phyloP scores from a whole-genome alignment of 2,113 vertebrate genomes.

The Zosterops lateralis region DNA sequence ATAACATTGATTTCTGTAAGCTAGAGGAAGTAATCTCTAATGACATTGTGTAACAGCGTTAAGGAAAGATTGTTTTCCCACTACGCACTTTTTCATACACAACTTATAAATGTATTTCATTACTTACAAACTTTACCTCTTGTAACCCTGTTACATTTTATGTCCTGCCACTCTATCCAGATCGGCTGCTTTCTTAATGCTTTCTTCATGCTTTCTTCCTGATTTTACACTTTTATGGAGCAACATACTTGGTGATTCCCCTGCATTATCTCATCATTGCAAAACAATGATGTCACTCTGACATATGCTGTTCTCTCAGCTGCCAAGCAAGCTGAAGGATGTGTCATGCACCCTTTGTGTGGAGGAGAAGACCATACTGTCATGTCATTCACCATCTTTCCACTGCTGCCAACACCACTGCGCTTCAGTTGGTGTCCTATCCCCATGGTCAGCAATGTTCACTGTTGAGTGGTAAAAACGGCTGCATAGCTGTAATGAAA shows the following conservation, averaged over 20 bases:
- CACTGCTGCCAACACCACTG: not conserved
- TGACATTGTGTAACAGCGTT: not conserved
- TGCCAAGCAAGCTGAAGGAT: not conserved
- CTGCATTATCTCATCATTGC: not conserved
- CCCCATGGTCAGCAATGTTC: not conserved
- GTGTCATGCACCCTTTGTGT: not conserved
- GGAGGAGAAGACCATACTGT: not conserved
- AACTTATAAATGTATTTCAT: not conserved
- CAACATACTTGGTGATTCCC: not conserved
- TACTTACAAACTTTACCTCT: not conserved
- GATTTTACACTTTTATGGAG: not conserved
- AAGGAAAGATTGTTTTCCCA: constrained; percentile 15
- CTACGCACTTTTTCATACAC: not conserved
- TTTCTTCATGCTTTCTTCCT: not conserved
- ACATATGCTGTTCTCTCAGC: not conserved
- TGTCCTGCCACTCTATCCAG: not conserved
- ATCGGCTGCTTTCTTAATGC: not conserved
- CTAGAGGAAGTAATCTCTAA: constrained; percentile 49
- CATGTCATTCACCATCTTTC: not conserved
- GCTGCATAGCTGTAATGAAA: not conserved
- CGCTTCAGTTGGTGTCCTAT: not conserved
- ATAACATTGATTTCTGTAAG: constrained; percentile 58
- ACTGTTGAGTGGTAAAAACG: not conserved
- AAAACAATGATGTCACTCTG: not conserved
- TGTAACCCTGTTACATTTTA: not conserved